phyloP scores from a whole-genome alignment of 2,888 invertebrate genomes.

The Gnatocerus cornutus region DNA sequence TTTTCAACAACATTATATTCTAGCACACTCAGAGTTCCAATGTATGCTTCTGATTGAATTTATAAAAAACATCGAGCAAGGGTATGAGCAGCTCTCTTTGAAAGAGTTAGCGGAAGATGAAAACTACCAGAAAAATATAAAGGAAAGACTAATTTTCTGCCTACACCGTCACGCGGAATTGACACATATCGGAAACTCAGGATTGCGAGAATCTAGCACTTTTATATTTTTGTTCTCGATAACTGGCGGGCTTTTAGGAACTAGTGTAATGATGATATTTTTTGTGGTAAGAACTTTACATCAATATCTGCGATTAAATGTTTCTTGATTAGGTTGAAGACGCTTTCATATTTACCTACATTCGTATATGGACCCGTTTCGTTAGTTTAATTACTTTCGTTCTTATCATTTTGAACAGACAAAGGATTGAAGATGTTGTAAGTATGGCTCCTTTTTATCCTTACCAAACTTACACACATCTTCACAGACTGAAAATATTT shows the following conservation, averaged over 20 bases:
- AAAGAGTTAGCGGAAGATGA: neutral
- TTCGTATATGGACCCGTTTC: too few relatives aligned
- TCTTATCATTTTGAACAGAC: too few relatives aligned
- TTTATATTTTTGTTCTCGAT: constrained; percentile 10
- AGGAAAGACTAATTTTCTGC: neutral
- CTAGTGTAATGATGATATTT: neutral
- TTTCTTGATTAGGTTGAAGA: neutral
- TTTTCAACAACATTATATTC: neutral
- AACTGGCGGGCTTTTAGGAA: constrained; percentile 4
- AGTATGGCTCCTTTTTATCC: too few relatives aligned
- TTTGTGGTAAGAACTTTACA: constrained; percentile 6
- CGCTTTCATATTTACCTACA: too few relatives aligned
- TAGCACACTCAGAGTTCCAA: neutral
- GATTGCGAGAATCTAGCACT: neutral
- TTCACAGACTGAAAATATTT: too few relatives aligned
- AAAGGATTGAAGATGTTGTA: too few relatives aligned
- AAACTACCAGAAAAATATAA: neutral
- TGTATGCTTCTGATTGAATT: neutral
- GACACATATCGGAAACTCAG: too few relatives aligned
- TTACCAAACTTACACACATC: too few relatives aligned
- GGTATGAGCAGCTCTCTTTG: neutral
- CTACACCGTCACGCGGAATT: neutral
- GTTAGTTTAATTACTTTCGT: too few relatives aligned
- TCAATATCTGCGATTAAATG: neutral
- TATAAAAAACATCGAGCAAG: neutral